A percentile compares a stretch with the other conserved stretches of the same genome.
Conservation (phyloP, 2,113 vertebrate genomes). For the Porphyrio hochstetteri region DNA sequence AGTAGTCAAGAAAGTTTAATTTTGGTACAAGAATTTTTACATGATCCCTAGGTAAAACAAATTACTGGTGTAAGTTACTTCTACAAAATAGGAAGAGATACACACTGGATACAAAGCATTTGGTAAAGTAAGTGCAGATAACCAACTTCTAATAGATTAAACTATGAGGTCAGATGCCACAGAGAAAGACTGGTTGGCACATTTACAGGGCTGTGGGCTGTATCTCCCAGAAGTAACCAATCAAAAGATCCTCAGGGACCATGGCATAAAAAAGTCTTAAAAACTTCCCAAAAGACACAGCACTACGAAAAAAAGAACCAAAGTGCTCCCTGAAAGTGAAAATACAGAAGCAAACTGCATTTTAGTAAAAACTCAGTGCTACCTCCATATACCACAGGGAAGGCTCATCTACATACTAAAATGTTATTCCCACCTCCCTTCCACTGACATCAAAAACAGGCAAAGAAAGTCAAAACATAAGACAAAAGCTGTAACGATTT, state of each 20-base stretch:
- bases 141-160: not conserved
- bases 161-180: not conserved
- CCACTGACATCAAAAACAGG: not conserved
- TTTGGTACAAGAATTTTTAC: not conserved
- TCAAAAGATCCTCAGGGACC: not conserved
- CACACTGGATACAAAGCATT: not conserved
- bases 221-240: not conserved
- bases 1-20: not conserved
- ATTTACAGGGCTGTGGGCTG: not conserved
- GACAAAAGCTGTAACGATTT: not conserved
- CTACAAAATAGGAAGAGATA: not conserved
- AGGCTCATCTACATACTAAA: not conserved
- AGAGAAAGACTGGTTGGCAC: not conserved
- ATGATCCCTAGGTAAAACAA: not conserved
- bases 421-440: not conserved
- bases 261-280: not conserved
- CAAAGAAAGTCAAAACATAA: not conserved
- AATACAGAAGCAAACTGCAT: not conserved
- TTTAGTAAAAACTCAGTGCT: not conserved
- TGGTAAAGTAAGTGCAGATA: not conserved
- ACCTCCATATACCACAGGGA: not conserved
- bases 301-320: not conserved
- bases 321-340: not conserved
- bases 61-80: not conserved
- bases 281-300: not conserved